Evolutionary conservation across 1,140 invertebrate genomes (phyloP).

Genomic region (Hyles euphorbiae): DNA sequence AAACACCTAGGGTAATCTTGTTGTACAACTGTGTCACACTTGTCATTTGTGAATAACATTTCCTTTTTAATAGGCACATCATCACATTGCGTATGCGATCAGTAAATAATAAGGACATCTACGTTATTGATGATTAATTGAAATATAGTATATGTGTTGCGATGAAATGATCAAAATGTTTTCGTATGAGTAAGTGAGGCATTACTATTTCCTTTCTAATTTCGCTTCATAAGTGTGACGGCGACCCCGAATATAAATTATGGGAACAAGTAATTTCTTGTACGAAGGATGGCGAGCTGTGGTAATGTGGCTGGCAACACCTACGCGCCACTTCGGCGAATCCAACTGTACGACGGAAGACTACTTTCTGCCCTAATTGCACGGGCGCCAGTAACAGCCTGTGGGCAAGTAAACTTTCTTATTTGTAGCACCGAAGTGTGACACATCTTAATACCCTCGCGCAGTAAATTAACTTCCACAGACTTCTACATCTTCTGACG

Average conservation of each 20-base stretch:
- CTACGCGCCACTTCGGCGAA: constrained; percentile 62
- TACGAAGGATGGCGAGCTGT: constrained; percentile 60
- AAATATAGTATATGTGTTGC: neutral
- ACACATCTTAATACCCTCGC: too few species aligned
- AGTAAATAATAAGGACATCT: too few species aligned
- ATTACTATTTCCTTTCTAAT: constrained; percentile 68
- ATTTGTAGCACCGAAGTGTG: neutral
- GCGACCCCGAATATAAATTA: constrained; percentile 69
- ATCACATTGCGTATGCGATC: too few species aligned
- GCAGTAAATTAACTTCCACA: too few species aligned
- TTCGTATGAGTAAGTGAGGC: constrained; percentile 31
- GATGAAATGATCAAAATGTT: constrained; percentile 2
- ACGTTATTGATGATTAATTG: constrained; percentile 1
- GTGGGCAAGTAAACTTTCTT: constrained; percentile 20
- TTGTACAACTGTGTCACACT: too few species aligned
- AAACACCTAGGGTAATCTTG: constrained; percentile 6
- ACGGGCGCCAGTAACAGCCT: constrained; percentile 14
- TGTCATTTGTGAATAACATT: too few species aligned
- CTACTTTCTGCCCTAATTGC: constrained; percentile 61
- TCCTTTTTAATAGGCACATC: too few species aligned
- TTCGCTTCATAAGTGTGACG: constrained; percentile 59
- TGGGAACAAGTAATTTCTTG: constrained; percentile 67
- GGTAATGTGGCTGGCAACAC: constrained; percentile 50
- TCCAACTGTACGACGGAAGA: constrained; percentile 50
- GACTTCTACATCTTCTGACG: too few species aligned